Percentiles rank a stretch among this genome's conserved stretches.
Evolutionary conservation across 2,113 vertebrate species (phyloP).

Genomic region (Rhinogobius similis): DNA sequence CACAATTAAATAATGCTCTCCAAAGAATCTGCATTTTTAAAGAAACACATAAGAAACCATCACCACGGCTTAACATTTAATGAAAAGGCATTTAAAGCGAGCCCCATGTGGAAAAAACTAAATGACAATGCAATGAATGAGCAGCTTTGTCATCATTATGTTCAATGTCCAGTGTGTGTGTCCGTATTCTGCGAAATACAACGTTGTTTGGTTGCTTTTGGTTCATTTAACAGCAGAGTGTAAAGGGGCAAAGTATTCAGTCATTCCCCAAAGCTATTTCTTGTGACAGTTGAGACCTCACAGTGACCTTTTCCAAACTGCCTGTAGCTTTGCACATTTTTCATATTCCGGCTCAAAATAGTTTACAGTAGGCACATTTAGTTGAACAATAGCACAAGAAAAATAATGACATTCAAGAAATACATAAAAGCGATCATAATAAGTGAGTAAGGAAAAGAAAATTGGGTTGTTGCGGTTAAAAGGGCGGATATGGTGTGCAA

Average conservation of each 20-base stretch:
- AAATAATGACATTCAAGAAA: too few species aligned
- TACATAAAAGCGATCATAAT: too few species aligned
- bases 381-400: background rate
- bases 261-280: background rate
- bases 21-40: slow-evolving; percentile 20
- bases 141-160: background rate
- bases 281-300: background rate
- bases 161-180: background rate
- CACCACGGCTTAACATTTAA: slow-evolving; percentile 31
- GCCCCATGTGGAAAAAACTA: slow-evolving; percentile 29
- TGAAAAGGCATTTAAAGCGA: slow-evolving; percentile 11
- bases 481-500: too few species aligned
- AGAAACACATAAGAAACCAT: slow-evolving; percentile 31
- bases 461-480: too few species aligned
- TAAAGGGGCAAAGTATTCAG: background rate
- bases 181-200: background rate
- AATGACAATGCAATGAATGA: background rate
- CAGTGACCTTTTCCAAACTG: background rate
- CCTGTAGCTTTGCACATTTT: background rate
- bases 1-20: slow-evolving; percentile 42
- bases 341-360: background rate
- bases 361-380: background rate
- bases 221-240: background rate
- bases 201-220: background rate
- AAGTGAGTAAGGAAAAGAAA: too few species aligned